phyloP scores from a whole-genome alignment of 92 coral and sea anemone species.

The Actinernus sp. region DNA sequence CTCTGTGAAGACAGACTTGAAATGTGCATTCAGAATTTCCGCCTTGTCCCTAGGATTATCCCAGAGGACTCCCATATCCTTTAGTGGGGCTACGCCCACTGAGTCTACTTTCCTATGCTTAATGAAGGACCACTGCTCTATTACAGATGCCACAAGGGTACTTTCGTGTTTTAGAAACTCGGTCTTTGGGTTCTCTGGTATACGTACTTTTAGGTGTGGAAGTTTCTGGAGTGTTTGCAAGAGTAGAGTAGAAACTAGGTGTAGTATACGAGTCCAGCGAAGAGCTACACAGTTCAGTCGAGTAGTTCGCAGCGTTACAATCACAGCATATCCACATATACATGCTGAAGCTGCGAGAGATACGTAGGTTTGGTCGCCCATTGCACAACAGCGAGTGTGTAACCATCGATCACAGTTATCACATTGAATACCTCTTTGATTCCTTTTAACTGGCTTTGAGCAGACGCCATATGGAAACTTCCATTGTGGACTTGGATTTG shows the following conservation, averaged over 20 bases:
- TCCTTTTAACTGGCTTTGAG: slow-evolving; percentile 25
- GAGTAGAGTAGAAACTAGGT: neutral
- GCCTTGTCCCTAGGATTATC: too few relatives aligned
- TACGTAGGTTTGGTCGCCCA: neutral
- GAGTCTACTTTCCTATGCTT: too few relatives aligned
- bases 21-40: too few relatives aligned
- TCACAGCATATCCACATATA: too few relatives aligned
- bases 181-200: neutral
- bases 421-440: too few relatives aligned
- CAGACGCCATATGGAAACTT: slow-evolving; percentile 23
- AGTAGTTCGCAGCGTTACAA: neutral
- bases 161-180: slow-evolving; percentile 3
- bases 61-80: too few relatives aligned
- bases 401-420: too few relatives aligned
- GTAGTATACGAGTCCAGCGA: slow-evolving; percentile 1
- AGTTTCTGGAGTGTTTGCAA: neutral
- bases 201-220: slow-evolving; percentile 4
- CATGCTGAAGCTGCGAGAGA: neutral
- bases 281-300: neutral
- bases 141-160: slow-evolving; percentile 24
- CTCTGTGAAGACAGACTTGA: too few relatives aligned
- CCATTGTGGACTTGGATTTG: slow-evolving; percentile 23
- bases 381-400: slow-evolving; percentile 33
- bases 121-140: too few relatives aligned
- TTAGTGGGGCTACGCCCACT: too few relatives aligned